These are phyloP conservation scores for Takifugu bimaculatus DNA, from an alignment of 2,113 vertebrate species.

Conservation along the genomic window DNA sequence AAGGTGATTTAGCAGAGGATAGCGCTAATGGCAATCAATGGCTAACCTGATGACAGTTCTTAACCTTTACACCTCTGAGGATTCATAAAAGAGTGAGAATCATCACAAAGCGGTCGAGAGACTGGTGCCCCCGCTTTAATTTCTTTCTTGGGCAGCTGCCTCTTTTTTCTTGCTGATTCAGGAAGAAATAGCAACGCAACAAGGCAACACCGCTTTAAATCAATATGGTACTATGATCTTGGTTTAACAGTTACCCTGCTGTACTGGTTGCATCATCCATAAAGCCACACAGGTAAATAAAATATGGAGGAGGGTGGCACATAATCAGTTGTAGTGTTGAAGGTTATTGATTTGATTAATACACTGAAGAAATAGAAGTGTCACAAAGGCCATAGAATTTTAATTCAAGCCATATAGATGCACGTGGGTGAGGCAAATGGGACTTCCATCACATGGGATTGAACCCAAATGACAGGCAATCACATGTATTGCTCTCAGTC, in stretches of 20 bases:
- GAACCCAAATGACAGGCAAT: slow-evolving; percentile 46
- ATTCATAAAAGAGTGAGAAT: slow-evolving; percentile 69
- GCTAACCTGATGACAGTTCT: slow-evolving; percentile 79
- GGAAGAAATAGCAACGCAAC: slow-evolving; percentile 56
- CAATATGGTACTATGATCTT: slow-evolving; percentile 44
- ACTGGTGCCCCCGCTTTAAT: slow-evolving; percentile 29
- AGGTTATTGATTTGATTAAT: slow-evolving; percentile 34
- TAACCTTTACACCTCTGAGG: slow-evolving; percentile 68
- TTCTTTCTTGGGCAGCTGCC: slow-evolving; percentile 29
- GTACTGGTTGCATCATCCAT: slow-evolving; percentile 31
- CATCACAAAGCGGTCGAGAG: slow-evolving; percentile 23
- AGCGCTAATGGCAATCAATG: slow-evolving; percentile 82
- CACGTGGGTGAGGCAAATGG: slow-evolving; percentile 19
- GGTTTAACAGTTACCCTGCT: slow-evolving; percentile 47
- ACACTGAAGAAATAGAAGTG: slow-evolving; percentile 18
- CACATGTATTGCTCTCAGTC: slow-evolving; percentile 39
- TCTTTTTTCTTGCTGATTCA: slow-evolving; percentile 65
- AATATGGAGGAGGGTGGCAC: slow-evolving; percentile 30
- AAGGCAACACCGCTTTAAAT: slow-evolving; percentile 47
- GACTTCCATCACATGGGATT: slow-evolving; percentile 33
- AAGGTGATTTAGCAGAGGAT: slow-evolving; percentile 76
- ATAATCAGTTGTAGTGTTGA: slow-evolving; percentile 1
- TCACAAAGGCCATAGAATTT: slow-evolving; percentile 24
- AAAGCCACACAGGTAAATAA: slow-evolving; percentile 37
- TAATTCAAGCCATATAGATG: slow-evolving; percentile 30